A percentile compares a stretch with the other conserved stretches of the same genome.
phyloP scores from a whole-genome alignment of 2,888 invertebrate species.

The Drosophila histrio region DNA sequence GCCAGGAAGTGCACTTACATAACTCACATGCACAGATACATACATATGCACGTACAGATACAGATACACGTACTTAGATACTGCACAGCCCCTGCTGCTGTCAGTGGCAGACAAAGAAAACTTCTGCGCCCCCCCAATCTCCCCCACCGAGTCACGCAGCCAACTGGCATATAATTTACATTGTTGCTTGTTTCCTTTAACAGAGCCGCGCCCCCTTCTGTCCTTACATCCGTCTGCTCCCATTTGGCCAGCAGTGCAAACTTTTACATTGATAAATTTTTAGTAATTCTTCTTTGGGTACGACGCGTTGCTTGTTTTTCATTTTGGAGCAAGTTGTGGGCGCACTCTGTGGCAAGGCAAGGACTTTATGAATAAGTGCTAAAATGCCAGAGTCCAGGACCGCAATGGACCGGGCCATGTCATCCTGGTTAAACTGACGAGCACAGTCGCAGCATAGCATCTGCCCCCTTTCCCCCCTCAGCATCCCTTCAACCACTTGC shows the following conservation, averaged over 20 bases:
- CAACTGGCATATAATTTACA: constrained; percentile 79
- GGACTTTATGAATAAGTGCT: constrained; percentile 81
- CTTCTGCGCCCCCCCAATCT: constrained; percentile 8
- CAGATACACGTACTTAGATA: constrained; percentile 11
- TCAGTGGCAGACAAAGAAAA: constrained; percentile 43
- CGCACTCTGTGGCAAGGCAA: constrained; percentile 45
- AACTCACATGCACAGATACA: constrained; percentile 14
- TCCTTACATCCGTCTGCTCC: constrained; percentile 14
- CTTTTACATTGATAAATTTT: constrained; percentile 77
- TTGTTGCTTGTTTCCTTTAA: constrained; percentile 71
- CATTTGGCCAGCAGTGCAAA: constrained; percentile 40
- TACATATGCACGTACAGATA: background rate
- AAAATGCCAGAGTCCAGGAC: constrained; percentile 82
- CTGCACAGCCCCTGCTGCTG: background rate
- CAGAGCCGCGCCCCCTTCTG: background rate
- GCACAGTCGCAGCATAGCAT: constrained; percentile 48
- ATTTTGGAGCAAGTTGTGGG: constrained; percentile 64
- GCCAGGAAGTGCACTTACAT: constrained; percentile 45
- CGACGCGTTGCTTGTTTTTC: constrained; percentile 48
- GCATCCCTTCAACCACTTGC: background rate
- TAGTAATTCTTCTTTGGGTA: constrained; percentile 70
- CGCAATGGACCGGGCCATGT: constrained; percentile 83
- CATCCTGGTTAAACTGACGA: constrained; percentile 84
- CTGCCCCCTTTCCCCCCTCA: constrained; percentile 8
- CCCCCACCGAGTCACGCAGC: constrained; percentile 20